Evolutionary conservation across 2,888 invertebrate genomes (phyloP).

Genomic region (Zaprionus lineosus): DNA sequence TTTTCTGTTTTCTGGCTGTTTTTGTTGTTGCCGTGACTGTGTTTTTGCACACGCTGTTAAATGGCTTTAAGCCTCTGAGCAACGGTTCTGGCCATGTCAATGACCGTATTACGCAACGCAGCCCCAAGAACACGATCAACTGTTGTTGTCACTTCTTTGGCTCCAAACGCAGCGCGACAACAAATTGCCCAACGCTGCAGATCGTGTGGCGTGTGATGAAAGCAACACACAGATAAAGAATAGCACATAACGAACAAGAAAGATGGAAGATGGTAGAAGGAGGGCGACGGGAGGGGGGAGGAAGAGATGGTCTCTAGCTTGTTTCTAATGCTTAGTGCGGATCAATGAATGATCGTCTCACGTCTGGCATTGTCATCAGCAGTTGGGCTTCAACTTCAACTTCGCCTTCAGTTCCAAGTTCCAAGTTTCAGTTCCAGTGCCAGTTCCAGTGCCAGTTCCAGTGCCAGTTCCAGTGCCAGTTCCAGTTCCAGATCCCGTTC

Average conservation of each 20-base stretch:
- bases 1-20: not conserved
- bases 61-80: constrained; percentile 37
- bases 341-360: constrained; percentile 56
- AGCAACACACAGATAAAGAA: no score
- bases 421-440: constrained; percentile 22
- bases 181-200: constrained; percentile 66
- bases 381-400: not conserved
- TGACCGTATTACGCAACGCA: constrained; percentile 79
- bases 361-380: constrained; percentile 35
- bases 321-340: constrained; percentile 39
- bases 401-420: no score
- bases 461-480: constrained; percentile 50
- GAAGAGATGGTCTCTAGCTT: constrained; percentile 33
- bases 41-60: constrained; percentile 40
- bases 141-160: constrained; percentile 13
- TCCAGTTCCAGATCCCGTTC: constrained; percentile 46
- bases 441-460: constrained; percentile 52
- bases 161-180: constrained; percentile 56
- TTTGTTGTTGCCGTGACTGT: constrained; percentile 7
- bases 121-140: constrained; percentile 45
- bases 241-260: not conserved
- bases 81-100: constrained; percentile 64
- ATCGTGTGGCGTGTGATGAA: constrained; percentile 56
- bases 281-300: constrained; percentile 13
- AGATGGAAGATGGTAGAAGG: not conserved